Percentiles rank a stretch among this genome's conserved stretches.
phyloP scores from a whole-genome alignment of 2,797 vertebrate species.

The Distichodus sexfasciatus region DNA sequence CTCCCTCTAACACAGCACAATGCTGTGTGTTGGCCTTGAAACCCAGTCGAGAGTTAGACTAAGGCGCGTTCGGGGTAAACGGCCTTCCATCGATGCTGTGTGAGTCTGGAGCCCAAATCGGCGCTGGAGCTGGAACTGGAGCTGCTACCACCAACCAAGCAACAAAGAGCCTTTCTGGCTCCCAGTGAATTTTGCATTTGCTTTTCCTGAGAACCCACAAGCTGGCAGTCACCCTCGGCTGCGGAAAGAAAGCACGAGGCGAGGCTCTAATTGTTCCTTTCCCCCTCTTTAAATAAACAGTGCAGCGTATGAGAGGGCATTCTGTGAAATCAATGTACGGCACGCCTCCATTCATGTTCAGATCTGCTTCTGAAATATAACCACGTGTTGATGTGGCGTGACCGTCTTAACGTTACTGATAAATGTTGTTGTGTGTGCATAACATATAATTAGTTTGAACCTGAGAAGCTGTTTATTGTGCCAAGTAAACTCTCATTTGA shows the following conservation, averaged over 20 bases:
- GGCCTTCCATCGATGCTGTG: slow-evolving; percentile 25
- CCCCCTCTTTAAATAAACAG: slow-evolving; percentile 49
- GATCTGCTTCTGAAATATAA: background rate
- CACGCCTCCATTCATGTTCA: background rate
- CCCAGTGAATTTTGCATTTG: slow-evolving; percentile 23
- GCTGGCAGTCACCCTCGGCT: slow-evolving; percentile 41
- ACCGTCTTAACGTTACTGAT: background rate
- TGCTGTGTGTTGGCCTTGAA: slow-evolving; percentile 37
- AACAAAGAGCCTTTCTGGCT: slow-evolving; percentile 54
- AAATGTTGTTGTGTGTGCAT: slow-evolving; percentile 34
- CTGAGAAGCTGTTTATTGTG: too few relatives aligned
- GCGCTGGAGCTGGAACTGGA: background rate
- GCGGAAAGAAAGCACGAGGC: slow-evolving; percentile 43
- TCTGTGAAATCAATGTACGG: background rate
- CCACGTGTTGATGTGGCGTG: too few relatives aligned
- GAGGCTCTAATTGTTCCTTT: slow-evolving; percentile 47
- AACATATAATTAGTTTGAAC: too few relatives aligned
- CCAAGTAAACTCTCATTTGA: too few relatives aligned
- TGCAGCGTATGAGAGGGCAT: slow-evolving; percentile 33
- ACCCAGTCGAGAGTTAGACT: slow-evolving; percentile 2
- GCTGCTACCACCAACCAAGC: slow-evolving; percentile 8
- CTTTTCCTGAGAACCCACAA: slow-evolving; percentile 34
- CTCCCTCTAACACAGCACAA: background rate
- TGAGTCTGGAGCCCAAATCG: background rate
- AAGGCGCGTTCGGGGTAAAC: slow-evolving; percentile 18